Evolutionary conservation across 2,113 vertebrate species (phyloP), one percentile per base, ranked within the genome.

Genomic region (Xenus cinereus): DNA sequence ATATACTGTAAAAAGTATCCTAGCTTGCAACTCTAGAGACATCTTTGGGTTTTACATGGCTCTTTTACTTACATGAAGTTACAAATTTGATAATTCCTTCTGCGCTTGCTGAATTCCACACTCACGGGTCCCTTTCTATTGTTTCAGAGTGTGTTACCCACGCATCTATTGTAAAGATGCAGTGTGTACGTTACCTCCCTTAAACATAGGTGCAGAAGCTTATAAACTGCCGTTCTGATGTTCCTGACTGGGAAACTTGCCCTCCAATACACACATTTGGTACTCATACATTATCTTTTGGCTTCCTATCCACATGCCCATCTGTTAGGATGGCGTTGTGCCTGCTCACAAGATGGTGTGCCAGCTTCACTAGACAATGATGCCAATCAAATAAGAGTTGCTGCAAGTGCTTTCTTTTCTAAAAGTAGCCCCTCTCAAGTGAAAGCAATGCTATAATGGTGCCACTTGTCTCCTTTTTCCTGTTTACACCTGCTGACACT

Each of bases 281-380:
- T 98, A 94, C 96, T 98, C 89, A 84, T 94, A 87, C 92, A 94
- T 97, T 98, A 97, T 98, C 97, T 96, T 94, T 96, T 98, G 98
- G 97, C 97, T 93, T 91, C 93, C 95, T 95, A 90, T 95, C 94
- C 89, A 72, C 20, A 87, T 89, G 89, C 88, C 97, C 97, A 98
- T 98, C 98, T 98, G 97, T 94, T 62, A 14, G 4, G 50, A 95
- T 97, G 98, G 98, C 96, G 90, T 72, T 56, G 54, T 95, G 97
- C 97, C 97, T 95, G 97, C 92, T 97, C 78, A 93, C 68, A 89
- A 92, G 92, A 79, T 97, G 91, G 90, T 85, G 93, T 96, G 96
- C 97, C 97, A 98, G 91, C 84, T 97, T 96, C 94, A 79, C 88
- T 96, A 97, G 97, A 97, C 89, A 93, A 84, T 90, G 94, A 94